phyloP scores from a whole-genome alignment of 2,113 vertebrate genomes.

The Melanostigma gelatinosum region DNA sequence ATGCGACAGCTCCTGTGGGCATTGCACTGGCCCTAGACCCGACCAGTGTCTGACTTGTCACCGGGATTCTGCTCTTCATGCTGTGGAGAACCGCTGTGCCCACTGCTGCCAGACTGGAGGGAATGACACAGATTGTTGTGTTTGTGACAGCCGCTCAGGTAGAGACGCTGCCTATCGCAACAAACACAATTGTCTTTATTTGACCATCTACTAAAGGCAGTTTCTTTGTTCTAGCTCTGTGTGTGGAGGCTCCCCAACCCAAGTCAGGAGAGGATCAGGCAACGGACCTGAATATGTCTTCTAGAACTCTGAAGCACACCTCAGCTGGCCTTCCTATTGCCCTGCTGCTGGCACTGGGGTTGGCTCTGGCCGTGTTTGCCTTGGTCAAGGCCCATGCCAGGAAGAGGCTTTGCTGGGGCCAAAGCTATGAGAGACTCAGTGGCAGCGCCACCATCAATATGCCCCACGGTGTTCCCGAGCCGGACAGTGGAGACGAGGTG shows the following conservation, averaged over 20 bases:
- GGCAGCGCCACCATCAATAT: constrained; percentile 70
- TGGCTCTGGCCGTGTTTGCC: constrained; percentile 70
- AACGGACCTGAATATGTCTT: constrained; percentile 57
- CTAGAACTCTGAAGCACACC: constrained; percentile 66
- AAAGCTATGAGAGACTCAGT: constrained; percentile 82
- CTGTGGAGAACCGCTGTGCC: constrained; percentile 76
- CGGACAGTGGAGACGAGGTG: constrained; percentile 80
- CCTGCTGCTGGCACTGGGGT: constrained; percentile 70
- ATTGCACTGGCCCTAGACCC: constrained; percentile 77
- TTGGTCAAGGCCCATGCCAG: constrained; percentile 76
- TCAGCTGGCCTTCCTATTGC: constrained; percentile 69
- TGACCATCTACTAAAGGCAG: background rate
- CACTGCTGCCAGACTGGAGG: constrained; percentile 75
- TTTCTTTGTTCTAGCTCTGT: constrained; percentile 72
- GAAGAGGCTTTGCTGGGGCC: constrained; percentile 83
- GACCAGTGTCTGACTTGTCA: constrained; percentile 83
- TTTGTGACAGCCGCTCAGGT: constrained; percentile 82
- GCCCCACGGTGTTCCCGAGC: constrained; percentile 83
- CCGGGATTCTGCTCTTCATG: constrained; percentile 74
- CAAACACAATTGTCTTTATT: background rate
- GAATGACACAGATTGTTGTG: constrained; percentile 79
- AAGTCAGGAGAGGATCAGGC: constrained; percentile 48
- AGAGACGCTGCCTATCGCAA: background rate
- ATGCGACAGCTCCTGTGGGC: constrained; percentile 81
- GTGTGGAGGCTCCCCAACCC: constrained; percentile 74